phyloP scores from a whole-genome alignment of 2,113 vertebrate genomes.

The Coracopsis vasa region DNA sequence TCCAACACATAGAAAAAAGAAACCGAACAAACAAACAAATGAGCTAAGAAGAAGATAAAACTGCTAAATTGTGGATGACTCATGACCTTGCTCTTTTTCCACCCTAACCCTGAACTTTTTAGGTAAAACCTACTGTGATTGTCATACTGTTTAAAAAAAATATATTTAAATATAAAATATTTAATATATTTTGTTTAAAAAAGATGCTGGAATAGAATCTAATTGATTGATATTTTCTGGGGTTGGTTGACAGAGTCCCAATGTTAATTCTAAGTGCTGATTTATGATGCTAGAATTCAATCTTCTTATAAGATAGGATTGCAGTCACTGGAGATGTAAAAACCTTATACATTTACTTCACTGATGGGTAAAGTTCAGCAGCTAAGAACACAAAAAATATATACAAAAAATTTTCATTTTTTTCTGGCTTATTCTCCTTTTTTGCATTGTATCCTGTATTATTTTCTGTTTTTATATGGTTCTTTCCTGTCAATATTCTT shows the following conservation, averaged over 20 bases:
- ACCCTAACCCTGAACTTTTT: not conserved
- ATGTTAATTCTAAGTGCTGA: constrained; percentile 31
- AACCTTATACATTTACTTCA: constrained; percentile 23
- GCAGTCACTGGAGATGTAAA: constrained; percentile 13
- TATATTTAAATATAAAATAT: not conserved
- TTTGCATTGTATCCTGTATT: not conserved
- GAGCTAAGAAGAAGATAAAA: not conserved
- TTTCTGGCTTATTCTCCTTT: not conserved
- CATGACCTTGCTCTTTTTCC: not conserved
- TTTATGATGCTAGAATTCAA: constrained; percentile 48
- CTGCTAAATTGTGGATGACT: not conserved
- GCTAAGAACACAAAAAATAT: constrained; percentile 10
- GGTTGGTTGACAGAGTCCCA: not conserved
- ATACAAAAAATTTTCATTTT: not conserved
- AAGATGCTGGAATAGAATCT: not conserved
- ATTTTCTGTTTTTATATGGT: not conserved
- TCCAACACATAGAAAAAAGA: not conserved
- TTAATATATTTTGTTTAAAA: not conserved
- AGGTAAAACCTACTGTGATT: not conserved
- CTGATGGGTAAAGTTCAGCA: constrained; percentile 1
- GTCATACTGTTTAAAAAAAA: not conserved
- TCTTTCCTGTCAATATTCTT: not conserved
- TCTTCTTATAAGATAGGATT: not conserved
- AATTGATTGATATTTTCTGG: constrained; percentile 26
- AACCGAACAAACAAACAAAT: not conserved